Conservation (phyloP, 2,113 vertebrate species). For the Malurus alboscapulatus region DNA sequence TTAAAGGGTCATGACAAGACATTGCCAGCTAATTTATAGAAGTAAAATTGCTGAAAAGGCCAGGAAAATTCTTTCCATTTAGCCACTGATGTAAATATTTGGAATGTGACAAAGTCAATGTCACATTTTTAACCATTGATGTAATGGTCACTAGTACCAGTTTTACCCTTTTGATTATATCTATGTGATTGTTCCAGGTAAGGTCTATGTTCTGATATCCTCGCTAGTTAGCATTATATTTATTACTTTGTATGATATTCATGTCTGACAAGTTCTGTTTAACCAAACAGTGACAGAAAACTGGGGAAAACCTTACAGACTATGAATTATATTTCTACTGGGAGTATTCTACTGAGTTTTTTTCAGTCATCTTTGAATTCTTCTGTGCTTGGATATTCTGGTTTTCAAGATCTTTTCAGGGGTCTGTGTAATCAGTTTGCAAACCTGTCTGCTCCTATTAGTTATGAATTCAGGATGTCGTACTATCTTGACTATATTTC, state of each 20-base stretch:
- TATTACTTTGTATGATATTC: not conserved
- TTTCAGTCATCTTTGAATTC: not conserved
- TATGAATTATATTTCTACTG: not conserved
- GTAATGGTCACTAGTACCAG: too few species aligned
- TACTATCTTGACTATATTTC: not conserved
- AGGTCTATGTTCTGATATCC: not conserved
- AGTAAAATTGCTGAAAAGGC: not conserved
- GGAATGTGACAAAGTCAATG: not conserved
- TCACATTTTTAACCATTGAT: not conserved
- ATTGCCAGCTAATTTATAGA: not conserved
- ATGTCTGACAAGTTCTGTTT: not conserved
- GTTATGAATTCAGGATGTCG: not conserved
- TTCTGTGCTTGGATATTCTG: not conserved
- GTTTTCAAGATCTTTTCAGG: not conserved
- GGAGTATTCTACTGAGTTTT: not conserved
- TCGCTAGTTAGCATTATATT: not conserved
- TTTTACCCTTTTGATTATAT: not conserved
- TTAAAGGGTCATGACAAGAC: not conserved
- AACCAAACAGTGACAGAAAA: not conserved
- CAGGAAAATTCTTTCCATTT: not conserved
- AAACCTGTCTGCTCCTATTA: not conserved
- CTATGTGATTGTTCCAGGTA: not conserved
- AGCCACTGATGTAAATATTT: not conserved
- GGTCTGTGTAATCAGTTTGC: not conserved
- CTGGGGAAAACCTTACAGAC: not conserved